Conservation (phyloP, 2,888 invertebrate species). For the Mechanitis messenoides region DNA sequence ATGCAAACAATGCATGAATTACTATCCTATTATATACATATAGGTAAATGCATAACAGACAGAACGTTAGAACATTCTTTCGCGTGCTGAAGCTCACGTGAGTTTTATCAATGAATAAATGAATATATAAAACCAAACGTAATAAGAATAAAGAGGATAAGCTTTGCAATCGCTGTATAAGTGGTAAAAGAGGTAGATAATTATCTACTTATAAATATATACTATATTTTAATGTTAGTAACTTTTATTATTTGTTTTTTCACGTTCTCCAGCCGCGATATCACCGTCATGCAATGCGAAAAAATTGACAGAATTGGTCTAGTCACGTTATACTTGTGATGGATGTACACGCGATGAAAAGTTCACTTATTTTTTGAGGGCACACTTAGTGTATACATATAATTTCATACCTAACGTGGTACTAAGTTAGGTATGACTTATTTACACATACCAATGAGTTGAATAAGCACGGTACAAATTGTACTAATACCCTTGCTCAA, state of each 20-base stretch:
- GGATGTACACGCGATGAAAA: slow-evolving; percentile 36
- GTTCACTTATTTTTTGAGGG: slow-evolving; percentile 31
- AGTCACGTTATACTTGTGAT: slow-evolving; percentile 36
- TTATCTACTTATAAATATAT: neutral
- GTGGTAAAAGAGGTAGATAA: neutral
- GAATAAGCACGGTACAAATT: neutral
- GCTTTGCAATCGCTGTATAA: neutral
- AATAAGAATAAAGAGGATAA: neutral
- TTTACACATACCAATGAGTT: too few relatives aligned
- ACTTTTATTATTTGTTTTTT: slow-evolving; percentile 21
- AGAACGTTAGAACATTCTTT: slow-evolving; percentile 28
- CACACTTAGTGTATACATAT: slow-evolving; percentile 12
- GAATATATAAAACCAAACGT: neutral
- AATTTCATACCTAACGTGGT: too few relatives aligned
- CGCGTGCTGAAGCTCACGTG: slow-evolving; percentile 24
- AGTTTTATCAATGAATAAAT: slow-evolving; percentile 19
- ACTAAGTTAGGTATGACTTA: too few relatives aligned
- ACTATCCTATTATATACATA: slow-evolving; percentile 10
- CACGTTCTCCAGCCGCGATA: slow-evolving; percentile 31
- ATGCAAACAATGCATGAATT: slow-evolving; percentile 8
- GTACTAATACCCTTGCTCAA: neutral
- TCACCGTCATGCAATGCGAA: slow-evolving; percentile 35
- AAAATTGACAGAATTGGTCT: slow-evolving; percentile 34
- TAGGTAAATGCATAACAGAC: slow-evolving; percentile 16
- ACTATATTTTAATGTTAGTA: neutral